Evolutionary conservation across 35 echinoderm and acorn worm species (phyloP).

Genomic region (Ptychodera flava): DNA sequence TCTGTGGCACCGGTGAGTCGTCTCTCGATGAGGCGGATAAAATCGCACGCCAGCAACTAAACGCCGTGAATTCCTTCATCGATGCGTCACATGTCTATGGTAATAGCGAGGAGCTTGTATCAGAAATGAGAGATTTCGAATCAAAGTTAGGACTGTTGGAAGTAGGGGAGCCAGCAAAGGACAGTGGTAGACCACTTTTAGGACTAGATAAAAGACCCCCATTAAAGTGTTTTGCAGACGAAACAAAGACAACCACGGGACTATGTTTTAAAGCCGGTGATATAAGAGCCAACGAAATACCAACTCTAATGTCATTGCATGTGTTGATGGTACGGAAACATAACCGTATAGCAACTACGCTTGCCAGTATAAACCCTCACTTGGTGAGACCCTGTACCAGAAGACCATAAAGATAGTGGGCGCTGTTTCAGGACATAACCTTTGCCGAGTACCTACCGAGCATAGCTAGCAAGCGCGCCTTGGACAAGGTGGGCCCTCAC

Average conservation of each 20-base stretch:
- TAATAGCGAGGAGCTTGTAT: neutral
- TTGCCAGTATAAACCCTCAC: too few relatives aligned
- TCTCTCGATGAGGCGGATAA: too few relatives aligned
- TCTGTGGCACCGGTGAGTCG: too few relatives aligned
- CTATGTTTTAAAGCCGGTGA: constrained; percentile 37
- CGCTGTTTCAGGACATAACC: constrained; percentile 71
- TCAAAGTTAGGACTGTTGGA: too few relatives aligned
- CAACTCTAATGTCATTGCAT: constrained; percentile 56
- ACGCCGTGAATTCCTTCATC: constrained; percentile 69
- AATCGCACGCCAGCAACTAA: constrained; percentile 88
- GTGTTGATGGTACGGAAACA: constrained; percentile 68
- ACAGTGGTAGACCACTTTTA: too few relatives aligned
- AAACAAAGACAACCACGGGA: too few relatives aligned
- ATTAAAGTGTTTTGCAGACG: too few relatives aligned
- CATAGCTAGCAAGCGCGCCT: neutral
- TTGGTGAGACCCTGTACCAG: too few relatives aligned
- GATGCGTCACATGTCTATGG: constrained; percentile 76
- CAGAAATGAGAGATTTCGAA: constrained; percentile 10
- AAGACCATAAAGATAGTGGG: too few relatives aligned
- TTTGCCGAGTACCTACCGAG: constrained; percentile 74
- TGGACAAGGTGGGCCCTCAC: too few relatives aligned
- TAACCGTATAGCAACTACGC: constrained; percentile 44
- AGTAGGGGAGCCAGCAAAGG: too few relatives aligned
- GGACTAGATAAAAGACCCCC: too few relatives aligned
- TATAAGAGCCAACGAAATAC: constrained; percentile 63